phyloP scores from a whole-genome alignment of 2,888 invertebrate genomes.

The Spodoptera littoralis region DNA sequence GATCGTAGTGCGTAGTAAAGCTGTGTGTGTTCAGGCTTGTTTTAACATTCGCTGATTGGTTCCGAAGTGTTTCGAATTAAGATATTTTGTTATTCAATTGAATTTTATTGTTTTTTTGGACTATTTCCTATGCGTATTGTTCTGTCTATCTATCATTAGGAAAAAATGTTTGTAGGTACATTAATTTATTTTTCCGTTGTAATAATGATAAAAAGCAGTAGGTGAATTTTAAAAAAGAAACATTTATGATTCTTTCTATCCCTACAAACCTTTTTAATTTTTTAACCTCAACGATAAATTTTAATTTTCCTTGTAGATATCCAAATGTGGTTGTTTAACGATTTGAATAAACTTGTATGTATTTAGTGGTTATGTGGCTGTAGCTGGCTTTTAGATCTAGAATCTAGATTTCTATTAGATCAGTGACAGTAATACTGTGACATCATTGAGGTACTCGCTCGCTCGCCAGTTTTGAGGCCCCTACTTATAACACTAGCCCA shows the following conservation, averaged over 20 bases:
- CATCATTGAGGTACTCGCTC: constrained; percentile 35
- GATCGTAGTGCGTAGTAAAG: constrained; percentile 32
- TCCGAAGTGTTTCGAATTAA: no score
- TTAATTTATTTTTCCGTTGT: no score
- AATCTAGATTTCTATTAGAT: constrained; percentile 5
- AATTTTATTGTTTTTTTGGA: not conserved
- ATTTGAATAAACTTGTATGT: constrained; percentile 10
- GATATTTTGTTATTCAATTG: constrained; percentile 4
- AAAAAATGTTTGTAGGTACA: no score
- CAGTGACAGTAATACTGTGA: constrained; percentile 15
- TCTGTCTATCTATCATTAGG: no score
- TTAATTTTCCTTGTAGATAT: not conserved
- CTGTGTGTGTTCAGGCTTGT: constrained; percentile 12
- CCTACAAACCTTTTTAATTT: no score
- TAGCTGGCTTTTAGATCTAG: no score
- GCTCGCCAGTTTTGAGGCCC: constrained; percentile 27
- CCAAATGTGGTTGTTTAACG: not conserved
- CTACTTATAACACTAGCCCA: not conserved
- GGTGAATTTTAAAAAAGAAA: no score
- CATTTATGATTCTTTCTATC: no score
- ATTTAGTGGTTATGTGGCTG: no score
- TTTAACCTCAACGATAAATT: not conserved
- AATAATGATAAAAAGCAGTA: no score
- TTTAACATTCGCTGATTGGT: constrained; percentile 1
- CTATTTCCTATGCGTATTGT: not conserved